A percentile compares a stretch with the other conserved stretches of the same genome.
Conservation (phyloP, 1,140 invertebrate genomes). For the Maniola jurtina region DNA sequence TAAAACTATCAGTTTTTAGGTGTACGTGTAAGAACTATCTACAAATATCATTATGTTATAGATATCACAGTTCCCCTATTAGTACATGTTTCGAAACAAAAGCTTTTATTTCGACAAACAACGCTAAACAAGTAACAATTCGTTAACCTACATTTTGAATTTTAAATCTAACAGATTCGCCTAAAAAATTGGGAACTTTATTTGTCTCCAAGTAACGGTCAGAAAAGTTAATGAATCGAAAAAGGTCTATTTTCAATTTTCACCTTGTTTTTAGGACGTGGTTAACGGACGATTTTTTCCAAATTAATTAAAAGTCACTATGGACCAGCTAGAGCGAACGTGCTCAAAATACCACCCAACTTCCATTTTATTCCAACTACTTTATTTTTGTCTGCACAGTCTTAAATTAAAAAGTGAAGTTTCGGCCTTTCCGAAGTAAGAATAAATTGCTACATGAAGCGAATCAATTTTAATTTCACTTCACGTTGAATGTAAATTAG, state of each 20-base stretch:
- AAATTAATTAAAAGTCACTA: slow-evolving; percentile 66
- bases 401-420: slow-evolving; percentile 46
- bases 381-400: slow-evolving; percentile 59
- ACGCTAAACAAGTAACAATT: background rate
- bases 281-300: slow-evolving; percentile 42
- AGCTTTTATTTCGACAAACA: background rate
- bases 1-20: background rate
- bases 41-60: too few relatives aligned
- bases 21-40: background rate
- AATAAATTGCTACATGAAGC: slow-evolving; percentile 17
- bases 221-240: slow-evolving; percentile 20
- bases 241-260: slow-evolving; percentile 31
- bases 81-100: background rate
- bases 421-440: slow-evolving; percentile 25
- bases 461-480: slow-evolving; percentile 17
- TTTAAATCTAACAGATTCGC: slow-evolving; percentile 13
- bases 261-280: slow-evolving; percentile 31
- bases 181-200: background rate
- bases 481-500: background rate
- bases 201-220: slow-evolving; percentile 8
- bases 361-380: slow-evolving; percentile 39
- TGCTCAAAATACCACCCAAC: slow-evolving; percentile 66
- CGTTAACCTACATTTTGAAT: slow-evolving; percentile 9
- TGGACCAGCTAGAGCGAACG: slow-evolving; percentile 47
- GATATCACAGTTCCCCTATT: background rate